Base-by-base conservation (phyloP, 2,113 vertebrate species). In the Catharus bicknelli region DNA sequence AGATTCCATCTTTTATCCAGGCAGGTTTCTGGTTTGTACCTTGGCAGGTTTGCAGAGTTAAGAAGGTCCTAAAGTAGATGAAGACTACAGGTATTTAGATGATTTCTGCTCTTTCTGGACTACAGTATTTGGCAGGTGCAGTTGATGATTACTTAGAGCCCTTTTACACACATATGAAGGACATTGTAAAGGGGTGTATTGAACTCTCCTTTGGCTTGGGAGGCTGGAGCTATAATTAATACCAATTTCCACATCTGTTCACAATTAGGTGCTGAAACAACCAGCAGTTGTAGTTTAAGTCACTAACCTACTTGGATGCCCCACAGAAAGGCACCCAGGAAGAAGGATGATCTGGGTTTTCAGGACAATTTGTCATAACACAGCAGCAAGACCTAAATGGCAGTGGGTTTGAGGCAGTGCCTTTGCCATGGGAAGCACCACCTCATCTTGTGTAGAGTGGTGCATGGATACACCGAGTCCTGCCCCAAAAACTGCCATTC, bases 161-260 rank as follows among this genome's bases (percentile, higher is more conserved):
- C 29, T 81, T 92, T 77, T 47, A 80, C 13, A 54, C 5, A 13
- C 40, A 40, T 43, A 43, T 22, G 30, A 21, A 36, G 48, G 18
- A 78, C 38, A 51, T 13, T 78, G 38, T 69, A 77, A 93, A 93
- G 59, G 34, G 43, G 8, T 86, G 13, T 27, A 88, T 51, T 38
- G 47, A 83, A 22, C 29, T 62, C 14, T 80, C 42, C 32, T 47
- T 54, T 70, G 57, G 48, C 27, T 58, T 59, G 77, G 27, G 25
- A 86, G 10, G 20, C 4, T 67, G 21, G 21, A 75, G 19, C 30
- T 84, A 66, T 59, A 92, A 75, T 90, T 84, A 89, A 89, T 43
- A 75, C 10, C 15, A 42, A 21, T 77, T 92, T 83, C 8, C 29
- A 77, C 26, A 58, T 58, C 54, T 80, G 79, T 80, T 93, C 64